These are phyloP conservation scores for Drosophila borborema DNA, from an alignment of 2,888 invertebrate species.

Conservation along the genomic window DNA sequence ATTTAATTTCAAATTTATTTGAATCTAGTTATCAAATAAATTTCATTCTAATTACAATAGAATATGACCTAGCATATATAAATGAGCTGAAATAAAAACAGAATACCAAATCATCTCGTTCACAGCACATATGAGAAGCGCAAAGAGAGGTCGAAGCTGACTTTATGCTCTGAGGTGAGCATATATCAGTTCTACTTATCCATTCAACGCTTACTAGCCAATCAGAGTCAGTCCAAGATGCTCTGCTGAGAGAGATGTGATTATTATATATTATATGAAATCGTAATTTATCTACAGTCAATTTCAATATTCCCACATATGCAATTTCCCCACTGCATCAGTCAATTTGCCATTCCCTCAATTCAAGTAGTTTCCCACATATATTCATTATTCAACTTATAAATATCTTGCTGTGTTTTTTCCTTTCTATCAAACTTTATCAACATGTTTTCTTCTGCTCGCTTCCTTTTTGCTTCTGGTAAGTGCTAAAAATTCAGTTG, in stretches of 20 bases:
- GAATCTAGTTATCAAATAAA: no score
- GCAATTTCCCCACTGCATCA: not conserved
- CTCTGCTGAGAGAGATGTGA: not conserved
- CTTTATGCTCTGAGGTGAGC: not conserved
- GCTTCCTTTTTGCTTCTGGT: slow-evolving; percentile 18
- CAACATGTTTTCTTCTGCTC: slow-evolving; percentile 15
- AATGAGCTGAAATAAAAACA: not conserved
- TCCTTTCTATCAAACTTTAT: slow-evolving; percentile 9
- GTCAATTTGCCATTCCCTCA: not conserved
- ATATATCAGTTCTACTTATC: no score
- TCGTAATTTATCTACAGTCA: not conserved
- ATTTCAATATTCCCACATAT: not conserved
- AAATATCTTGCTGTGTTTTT: not conserved
- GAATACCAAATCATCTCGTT: not conserved
- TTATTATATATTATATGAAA: not conserved
- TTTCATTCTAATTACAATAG: no score
- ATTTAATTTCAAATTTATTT: no score
- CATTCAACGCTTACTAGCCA: no score
- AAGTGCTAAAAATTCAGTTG: slow-evolving; percentile 41
- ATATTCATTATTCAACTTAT: not conserved
- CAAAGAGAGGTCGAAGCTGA: not conserved
- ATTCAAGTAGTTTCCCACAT: not conserved
- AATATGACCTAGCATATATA: no score
- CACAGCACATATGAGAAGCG: not conserved
- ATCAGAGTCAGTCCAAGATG: not conserved